A percentile compares a stretch with the other conserved stretches of the same genome.
Conservation (phyloP, 1,140 invertebrate species). For the Dolichoris vasculosae region DNA sequence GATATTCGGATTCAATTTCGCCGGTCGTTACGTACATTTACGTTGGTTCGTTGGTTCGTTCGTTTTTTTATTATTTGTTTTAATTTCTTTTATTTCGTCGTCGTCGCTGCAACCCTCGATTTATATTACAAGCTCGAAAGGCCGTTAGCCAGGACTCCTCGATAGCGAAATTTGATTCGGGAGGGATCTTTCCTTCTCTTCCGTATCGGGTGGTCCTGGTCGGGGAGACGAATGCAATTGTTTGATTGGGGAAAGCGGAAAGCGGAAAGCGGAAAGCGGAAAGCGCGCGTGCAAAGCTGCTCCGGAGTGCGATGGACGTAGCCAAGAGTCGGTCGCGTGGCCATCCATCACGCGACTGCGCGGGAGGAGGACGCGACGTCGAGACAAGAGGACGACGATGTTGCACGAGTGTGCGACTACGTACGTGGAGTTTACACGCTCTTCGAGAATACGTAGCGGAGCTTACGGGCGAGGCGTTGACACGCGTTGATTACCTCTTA, state of each 20-base stretch:
- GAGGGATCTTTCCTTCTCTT: slow-evolving; percentile 31
- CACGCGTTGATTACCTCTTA: slow-evolving; percentile 68
- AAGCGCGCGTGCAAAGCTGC: slow-evolving; percentile 28
- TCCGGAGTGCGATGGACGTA: slow-evolving; percentile 30
- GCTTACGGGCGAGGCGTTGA: slow-evolving; percentile 55
- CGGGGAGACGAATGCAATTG: slow-evolving; percentile 65
- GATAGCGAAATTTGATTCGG: slow-evolving; percentile 44
- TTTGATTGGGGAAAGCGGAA: slow-evolving; percentile 66
- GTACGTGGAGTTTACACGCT: slow-evolving; percentile 11
- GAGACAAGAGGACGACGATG: slow-evolving; percentile 26
- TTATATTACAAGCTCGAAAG: slow-evolving; percentile 1
- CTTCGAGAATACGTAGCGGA: slow-evolving; percentile 54
- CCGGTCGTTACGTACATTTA: slow-evolving; percentile 27
- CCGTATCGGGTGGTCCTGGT: slow-evolving; percentile 47
- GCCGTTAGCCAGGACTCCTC: not conserved
- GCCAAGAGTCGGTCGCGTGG: slow-evolving; percentile 35
- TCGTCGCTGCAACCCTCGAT: not conserved
- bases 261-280: slow-evolving; percentile 57
- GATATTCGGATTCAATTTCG: slow-evolving; percentile 52
- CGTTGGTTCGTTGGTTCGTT: too few species aligned
- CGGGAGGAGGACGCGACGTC: slow-evolving; percentile 25
- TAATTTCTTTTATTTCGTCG: too few species aligned
- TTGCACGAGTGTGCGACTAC: not conserved
- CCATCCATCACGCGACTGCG: slow-evolving; percentile 63
- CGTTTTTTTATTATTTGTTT: not conserved